Conservation (phyloP, 2,113 vertebrate species). For the Colinus virginianus region DNA sequence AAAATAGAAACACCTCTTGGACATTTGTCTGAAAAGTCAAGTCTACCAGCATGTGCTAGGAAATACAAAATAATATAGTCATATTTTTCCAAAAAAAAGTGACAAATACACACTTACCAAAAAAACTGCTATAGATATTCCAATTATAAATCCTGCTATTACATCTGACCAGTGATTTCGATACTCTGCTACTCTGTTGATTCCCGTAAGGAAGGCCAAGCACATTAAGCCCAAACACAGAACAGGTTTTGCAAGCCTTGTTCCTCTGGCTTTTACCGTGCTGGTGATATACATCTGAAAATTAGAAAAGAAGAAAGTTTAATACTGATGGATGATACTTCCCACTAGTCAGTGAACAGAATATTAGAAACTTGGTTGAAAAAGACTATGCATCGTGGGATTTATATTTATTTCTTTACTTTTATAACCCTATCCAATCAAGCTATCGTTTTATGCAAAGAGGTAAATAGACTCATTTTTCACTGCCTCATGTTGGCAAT, state of each 20-base stretch:
- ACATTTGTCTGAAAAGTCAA: not conserved
- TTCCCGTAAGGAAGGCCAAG: conserved; percentile 94
- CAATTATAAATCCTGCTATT: conserved; percentile 95
- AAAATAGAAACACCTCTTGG: not conserved
- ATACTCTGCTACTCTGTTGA: conserved; percentile 98
- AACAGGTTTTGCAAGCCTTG: conserved; percentile 94
- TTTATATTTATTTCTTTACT: not conserved
- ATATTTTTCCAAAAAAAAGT: not conserved
- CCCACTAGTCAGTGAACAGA: not conserved
- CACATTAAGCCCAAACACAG: conserved; percentile 93
- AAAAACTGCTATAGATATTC: conserved; percentile 93
- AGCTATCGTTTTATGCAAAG: not conserved
- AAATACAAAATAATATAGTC: not conserved
- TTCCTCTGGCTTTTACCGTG: conserved; percentile 94
- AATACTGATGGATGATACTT: not conserved
- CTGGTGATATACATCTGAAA: conserved; percentile 97
- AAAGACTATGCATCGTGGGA: not conserved
- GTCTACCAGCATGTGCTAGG: not conserved
- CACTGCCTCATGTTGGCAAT: not conserved
- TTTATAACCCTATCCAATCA: not conserved
- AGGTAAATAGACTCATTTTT: not conserved
- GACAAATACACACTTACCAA: conserved; percentile 84
- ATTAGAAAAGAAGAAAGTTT: conserved; percentile 40
- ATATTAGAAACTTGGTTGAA: not conserved
- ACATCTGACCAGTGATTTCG: conserved; percentile 99